phyloP scores from a whole-genome alignment of 2,113 vertebrate species.

The Bos javanicus region DNA sequence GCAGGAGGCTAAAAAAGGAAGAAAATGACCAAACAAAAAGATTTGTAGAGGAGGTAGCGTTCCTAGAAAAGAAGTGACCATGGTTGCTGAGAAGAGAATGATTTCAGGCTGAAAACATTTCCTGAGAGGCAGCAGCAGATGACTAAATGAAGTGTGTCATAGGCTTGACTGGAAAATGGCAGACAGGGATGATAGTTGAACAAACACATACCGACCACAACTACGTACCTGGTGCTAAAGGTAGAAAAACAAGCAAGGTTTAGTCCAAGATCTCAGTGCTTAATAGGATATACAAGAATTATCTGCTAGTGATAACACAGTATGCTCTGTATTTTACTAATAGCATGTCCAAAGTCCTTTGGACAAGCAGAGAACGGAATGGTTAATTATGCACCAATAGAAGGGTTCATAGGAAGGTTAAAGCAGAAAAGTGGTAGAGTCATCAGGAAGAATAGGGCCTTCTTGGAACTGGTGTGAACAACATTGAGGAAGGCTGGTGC shows the following conservation, averaged over 20 bases:
- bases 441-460: not conserved
- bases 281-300: not conserved
- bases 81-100: not conserved
- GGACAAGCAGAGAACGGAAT: not conserved
- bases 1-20: not conserved
- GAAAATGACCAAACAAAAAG: not conserved
- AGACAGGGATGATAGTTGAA: not conserved
- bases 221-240: not conserved
- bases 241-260: not conserved
- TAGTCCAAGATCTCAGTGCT: not conserved
- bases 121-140: not conserved
- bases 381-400: not conserved
- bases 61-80: not conserved
- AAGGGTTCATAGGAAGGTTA: not conserved
- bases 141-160: not conserved
- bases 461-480: accelerated
- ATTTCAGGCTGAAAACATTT: not conserved
- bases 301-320: not conserved
- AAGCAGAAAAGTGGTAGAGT: not conserved
- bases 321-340: not conserved
- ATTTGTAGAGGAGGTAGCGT: not conserved
- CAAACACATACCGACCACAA: not conserved
- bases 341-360: not conserved
- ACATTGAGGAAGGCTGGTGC: not conserved
- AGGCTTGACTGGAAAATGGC: not conserved